These are phyloP conservation scores for Poeciliopsis presidionis DNA, from an alignment of 2,797 vertebrate genomes.

Conservation along the genomic window DNA sequence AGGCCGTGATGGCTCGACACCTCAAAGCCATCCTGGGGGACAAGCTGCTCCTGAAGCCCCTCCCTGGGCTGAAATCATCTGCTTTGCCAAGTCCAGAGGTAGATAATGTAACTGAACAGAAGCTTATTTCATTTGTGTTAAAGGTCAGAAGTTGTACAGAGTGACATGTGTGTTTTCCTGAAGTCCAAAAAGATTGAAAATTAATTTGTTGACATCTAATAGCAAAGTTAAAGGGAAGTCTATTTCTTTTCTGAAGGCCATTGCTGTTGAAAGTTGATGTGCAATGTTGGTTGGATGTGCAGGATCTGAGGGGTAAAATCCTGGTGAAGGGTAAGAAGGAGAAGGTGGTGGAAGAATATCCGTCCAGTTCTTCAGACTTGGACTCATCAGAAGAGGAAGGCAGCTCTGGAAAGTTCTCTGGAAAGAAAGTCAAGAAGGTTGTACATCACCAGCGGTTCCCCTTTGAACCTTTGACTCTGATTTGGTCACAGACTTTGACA, in stretches of 20 bases:
- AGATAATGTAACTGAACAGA: slow-evolving; percentile 18
- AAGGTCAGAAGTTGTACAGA: background rate
- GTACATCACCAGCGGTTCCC: background rate
- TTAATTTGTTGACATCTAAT: background rate
- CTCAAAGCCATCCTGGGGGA: slow-evolving; percentile 88
- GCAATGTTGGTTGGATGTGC: slow-evolving; percentile 17
- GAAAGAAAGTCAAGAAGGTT: slow-evolving; percentile 50
- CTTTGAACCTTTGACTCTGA: background rate
- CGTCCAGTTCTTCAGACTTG: slow-evolving; percentile 69
- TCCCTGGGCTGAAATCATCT: slow-evolving; percentile 66
- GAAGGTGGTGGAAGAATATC: slow-evolving; percentile 42
- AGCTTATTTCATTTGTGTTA: background rate
- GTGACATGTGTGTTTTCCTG: background rate
- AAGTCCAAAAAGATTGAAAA: background rate
- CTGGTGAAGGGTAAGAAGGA: slow-evolving; percentile 93
- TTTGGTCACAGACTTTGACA: background rate
- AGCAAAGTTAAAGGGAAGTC: background rate
- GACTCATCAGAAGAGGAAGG: slow-evolving; percentile 80
- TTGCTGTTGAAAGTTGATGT: background rate
- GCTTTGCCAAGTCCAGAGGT: slow-evolving; percentile 91
- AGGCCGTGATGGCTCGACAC: slow-evolving; percentile 88
- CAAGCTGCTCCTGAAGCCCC: slow-evolving; percentile 84
- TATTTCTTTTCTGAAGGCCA: background rate
- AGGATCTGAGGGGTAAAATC: slow-evolving; percentile 91
- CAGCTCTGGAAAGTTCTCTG: slow-evolving; percentile 37